phyloP scores from a whole-genome alignment of 2,113 vertebrate species.

The Spheniscus mendiculus region DNA sequence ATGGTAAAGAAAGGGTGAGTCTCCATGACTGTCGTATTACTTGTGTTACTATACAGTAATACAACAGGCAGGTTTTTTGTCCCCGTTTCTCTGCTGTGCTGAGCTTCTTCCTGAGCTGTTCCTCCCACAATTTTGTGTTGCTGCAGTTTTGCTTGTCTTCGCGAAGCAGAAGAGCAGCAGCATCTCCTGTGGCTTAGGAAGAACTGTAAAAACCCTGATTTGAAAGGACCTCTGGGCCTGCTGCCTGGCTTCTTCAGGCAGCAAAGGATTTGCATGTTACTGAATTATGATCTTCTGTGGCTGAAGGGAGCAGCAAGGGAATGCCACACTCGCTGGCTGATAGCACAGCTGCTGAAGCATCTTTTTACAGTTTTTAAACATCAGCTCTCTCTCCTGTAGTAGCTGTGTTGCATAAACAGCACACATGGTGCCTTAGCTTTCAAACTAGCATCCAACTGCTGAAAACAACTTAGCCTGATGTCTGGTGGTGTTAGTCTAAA shows the following conservation, averaged over 20 bases:
- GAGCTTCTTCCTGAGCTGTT: not conserved
- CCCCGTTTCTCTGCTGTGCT: not conserved
- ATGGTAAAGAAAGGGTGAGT: not conserved
- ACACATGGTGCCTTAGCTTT: not conserved
- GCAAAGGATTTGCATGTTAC: conserved; percentile 32
- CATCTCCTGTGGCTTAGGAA: conserved; percentile 40
- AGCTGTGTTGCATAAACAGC: not conserved
- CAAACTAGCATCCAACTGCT: not conserved
- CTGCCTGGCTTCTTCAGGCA: conserved; percentile 36
- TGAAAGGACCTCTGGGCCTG: conserved; percentile 64
- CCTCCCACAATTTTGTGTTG: not conserved
- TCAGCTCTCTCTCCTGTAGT: not conserved
- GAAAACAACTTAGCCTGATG: not conserved
- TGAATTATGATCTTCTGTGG: conserved; percentile 21
- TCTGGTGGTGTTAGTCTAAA: not conserved
- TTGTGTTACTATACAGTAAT: not conserved
- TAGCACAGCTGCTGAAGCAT: not conserved
- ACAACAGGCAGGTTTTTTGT: not conserved
- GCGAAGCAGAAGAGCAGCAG: conserved; percentile 9
- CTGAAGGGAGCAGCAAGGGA: not conserved
- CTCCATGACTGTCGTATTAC: not conserved
- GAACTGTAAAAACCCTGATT: conserved; percentile 43
- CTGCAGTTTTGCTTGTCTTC: conserved; percentile 11
- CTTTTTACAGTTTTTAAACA: not conserved
- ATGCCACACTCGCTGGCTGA: not conserved